Evolutionary conservation across 2,797 vertebrate species (phyloP), one percentile per base, ranked within the genome.

Genomic region (Alauda arvensis): DNA sequence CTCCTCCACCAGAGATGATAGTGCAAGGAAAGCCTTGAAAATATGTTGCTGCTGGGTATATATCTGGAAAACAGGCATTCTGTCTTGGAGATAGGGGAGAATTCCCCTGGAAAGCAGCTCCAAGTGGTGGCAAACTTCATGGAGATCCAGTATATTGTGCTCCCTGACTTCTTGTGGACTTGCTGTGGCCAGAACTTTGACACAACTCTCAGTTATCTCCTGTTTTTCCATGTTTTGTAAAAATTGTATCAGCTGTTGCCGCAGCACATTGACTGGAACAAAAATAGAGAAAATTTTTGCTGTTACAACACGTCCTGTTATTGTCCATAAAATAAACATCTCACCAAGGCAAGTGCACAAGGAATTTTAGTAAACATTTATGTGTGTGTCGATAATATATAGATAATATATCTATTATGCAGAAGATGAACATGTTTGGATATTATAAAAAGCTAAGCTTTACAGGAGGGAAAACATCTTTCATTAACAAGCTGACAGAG

Each of bases 371-470:
- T 10, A 25, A 14, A 33, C 15, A 33, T 39, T 37, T 2, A 0
- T 18, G 2, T 69, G 23, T 18, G 3, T 34, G 25, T 42, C 51
- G 72, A 4, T 60, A 34, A 5, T 12, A 61, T 15, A 43, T 8
- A 45, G 33, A 20, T 43, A 3, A 20, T 14, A 13, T 8, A 33
- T 24, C 6, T 31, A 8, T 57, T 28, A 65, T 48, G 26, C 25
- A 48, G 42, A 53, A 62, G 56, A 45, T 0, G 2, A 29, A 18
- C 1, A 0, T 46, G 12, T 29, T 3, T 37, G 10, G 4, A 29
- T 72, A 8, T 62, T 45, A 21, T 7, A 89, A 67, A 76, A 60
- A 43, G 6, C 2, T 34, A 39, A 9, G 12, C 5, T 83, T 87
- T 81, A 53, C 23, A 63, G 29, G 13, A 61, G 24, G 70, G 16